phyloP scores from a whole-genome alignment of 2,797 vertebrate genomes.

The Trichosurus vulpecula region DNA sequence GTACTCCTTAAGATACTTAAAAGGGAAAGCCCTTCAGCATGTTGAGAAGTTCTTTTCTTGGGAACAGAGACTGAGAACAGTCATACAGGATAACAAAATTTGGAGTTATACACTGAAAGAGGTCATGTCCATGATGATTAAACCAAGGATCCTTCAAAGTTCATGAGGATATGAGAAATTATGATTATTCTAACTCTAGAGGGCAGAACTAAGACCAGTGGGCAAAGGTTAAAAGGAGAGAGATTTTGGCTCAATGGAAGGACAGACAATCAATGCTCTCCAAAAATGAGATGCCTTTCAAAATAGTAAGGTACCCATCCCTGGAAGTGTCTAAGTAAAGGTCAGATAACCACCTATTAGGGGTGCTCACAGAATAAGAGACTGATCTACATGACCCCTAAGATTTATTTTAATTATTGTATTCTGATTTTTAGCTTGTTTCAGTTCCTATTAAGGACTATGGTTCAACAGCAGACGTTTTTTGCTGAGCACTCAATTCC shows the following conservation, averaged over 20 bases:
- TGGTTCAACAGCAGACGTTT: slow-evolving; percentile 12
- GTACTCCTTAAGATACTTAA: neutral
- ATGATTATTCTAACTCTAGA: neutral
- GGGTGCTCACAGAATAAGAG: neutral
- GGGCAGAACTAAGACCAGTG: neutral
- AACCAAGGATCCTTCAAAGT: neutral
- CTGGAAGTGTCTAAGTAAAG: neutral
- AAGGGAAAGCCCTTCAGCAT: neutral
- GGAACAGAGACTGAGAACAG: neutral
- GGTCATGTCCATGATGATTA: neutral
- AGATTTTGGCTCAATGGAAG: neutral
- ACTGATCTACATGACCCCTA: neutral
- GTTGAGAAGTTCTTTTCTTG: neutral
- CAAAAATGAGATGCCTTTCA: neutral
- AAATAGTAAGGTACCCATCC: neutral
- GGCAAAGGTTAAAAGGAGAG: neutral
- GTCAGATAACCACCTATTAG: neutral
- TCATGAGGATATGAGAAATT: neutral
- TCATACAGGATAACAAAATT: neutral
- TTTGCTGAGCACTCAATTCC: neutral
- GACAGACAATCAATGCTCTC: neutral
- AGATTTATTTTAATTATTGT: neutral
- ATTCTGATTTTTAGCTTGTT: neutral
- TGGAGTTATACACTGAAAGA: neutral
- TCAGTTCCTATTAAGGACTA: neutral